Evolutionary conservation across 2,113 vertebrate species (phyloP), one percentile per base, ranked within the genome.

Genomic region (Oreochromis spilurus): DNA sequence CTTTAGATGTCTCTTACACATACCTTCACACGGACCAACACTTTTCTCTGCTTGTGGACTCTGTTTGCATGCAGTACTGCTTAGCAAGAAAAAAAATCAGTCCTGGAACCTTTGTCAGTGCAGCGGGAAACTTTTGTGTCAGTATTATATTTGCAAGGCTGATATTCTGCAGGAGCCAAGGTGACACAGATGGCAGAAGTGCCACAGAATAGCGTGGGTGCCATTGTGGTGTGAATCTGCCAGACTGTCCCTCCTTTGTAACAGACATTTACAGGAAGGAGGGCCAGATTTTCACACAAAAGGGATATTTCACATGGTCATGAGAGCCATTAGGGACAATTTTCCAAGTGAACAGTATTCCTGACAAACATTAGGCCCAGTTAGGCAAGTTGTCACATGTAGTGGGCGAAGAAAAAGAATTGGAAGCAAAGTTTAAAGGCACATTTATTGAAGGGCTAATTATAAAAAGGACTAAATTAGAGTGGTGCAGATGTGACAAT

Each of bases 101-200:
- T 4, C 36, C 13, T 31, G 36, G 7, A 77, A 52, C 57, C 75
- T 83, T 43, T 52, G 77, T 87, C 54, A 52, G 29, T 62, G 79
- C 85, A 83, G 65, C 40, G 6, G 65, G 40, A 92, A 91, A 83
- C 52, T 65, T 88, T 77, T 80, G 88, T 88, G 82, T 88, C 60
- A 29, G 24, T 43, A 50, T 86, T 83, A 48, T 78, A 86, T 91
- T 90, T 82, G 55, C 72, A 84, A 52, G 52, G 65, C 50, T 83
- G 84, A 85, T 89, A 84, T 24, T 88, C 84, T 48, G 87, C 34
- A 29, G 45, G 36, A 89, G 90, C 48, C 84, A 88, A 89, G 86
- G 91, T 90, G 91, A 86, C 84, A 91, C 75, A 85, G 87, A 88
- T 91, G 89, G 91, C 84, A 87, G 79, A 54, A 40, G 86, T 83